Evolutionary conservation across 2,888 invertebrate species (phyloP).

Genomic region (Leptopterna dolabrata): DNA sequence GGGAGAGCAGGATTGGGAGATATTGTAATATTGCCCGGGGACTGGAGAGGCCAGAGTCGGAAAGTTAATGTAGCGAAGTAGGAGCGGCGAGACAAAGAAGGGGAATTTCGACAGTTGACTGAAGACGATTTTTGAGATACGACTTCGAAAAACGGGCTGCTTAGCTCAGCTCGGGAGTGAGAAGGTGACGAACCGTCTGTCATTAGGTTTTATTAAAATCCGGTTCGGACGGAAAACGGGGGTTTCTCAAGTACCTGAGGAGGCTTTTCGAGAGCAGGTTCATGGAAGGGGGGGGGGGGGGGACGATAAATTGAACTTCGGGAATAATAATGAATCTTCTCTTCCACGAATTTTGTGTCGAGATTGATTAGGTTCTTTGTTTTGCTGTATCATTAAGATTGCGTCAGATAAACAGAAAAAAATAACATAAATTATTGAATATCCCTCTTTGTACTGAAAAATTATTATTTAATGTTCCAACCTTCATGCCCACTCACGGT

Average conservation of each 20-base stretch:
- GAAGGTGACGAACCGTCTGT: background rate
- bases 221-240: background rate
- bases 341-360: too few relatives aligned
- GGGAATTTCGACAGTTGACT: background rate
- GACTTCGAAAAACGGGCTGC: background rate
- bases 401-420: too few relatives aligned
- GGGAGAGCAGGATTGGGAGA: background rate
- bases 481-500: too few relatives aligned
- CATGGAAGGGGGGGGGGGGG: background rate
- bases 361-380: too few relatives aligned
- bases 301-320: background rate
- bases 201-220: background rate
- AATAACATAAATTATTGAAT: too few relatives aligned
- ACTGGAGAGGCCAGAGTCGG: background rate
- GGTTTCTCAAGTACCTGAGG: background rate
- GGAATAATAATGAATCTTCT: background rate
- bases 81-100: background rate
- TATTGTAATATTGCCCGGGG: background rate
- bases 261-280: background rate
- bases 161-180: background rate
- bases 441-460: too few relatives aligned
- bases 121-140: background rate
- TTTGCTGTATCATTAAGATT: too few relatives aligned
- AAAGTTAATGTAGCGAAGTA: background rate
- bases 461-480: too few relatives aligned